A percentile compares a stretch with the other conserved stretches of the same genome.
These are phyloP conservation scores for Onthophagus taurus DNA, from an alignment of 1,140 invertebrate genomes.

Conservation along the genomic window DNA sequence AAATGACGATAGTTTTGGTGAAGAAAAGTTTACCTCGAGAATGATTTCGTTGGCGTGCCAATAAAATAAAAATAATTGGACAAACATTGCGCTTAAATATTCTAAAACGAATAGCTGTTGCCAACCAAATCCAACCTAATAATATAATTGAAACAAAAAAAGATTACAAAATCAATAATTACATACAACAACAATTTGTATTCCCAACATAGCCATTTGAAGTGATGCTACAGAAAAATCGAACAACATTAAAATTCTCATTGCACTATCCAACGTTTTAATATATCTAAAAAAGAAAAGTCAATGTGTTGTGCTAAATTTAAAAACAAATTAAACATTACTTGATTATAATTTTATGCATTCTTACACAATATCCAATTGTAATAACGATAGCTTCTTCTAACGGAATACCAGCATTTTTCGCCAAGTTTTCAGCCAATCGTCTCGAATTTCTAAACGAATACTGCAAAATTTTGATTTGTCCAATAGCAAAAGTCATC, in stretches of 20 bases:
- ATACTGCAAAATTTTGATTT: constrained; percentile 16
- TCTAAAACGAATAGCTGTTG: constrained; percentile 29
- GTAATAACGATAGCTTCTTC: constrained; percentile 4
- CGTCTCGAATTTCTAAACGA: constrained; percentile 8
- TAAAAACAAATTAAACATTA: constrained; percentile 4
- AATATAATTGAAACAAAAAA: constrained; percentile 9
- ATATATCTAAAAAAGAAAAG: constrained; percentile 7
- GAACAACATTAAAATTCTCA: constrained; percentile 2
- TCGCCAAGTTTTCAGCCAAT: background rate
- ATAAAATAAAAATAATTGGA: constrained; percentile 35
- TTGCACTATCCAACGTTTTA: constrained; percentile 2
- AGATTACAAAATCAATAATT: background rate
- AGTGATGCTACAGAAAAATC: constrained; percentile 8
- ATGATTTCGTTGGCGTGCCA: constrained; percentile 34
- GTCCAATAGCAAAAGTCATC: constrained; percentile 17
- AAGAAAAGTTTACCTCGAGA: constrained; percentile 23
- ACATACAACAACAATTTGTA: constrained; percentile 9
- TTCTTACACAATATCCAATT: constrained; percentile 12
- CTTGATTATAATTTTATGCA: constrained; percentile 17
- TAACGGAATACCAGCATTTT: background rate
- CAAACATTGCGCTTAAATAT: constrained; percentile 29
- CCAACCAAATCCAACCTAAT: constrained; percentile 29
- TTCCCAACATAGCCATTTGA: constrained; percentile 9
- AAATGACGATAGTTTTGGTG: constrained; percentile 8
- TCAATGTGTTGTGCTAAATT: background rate